Conservation (phyloP, 1,140 invertebrate genomes). For the Lepidurus packardi region DNA sequence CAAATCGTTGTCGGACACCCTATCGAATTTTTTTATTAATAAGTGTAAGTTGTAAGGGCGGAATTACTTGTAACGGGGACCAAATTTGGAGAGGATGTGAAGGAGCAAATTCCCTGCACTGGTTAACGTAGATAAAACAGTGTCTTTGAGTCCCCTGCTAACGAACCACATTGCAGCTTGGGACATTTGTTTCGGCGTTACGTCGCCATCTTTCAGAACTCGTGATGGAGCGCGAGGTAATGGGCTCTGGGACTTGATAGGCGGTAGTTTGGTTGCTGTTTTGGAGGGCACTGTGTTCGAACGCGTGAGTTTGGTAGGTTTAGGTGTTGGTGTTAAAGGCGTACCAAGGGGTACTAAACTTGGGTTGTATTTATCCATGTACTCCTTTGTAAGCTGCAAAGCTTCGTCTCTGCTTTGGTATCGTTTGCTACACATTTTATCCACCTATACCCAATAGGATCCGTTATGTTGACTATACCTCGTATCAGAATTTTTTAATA, state of each 20-base stretch:
- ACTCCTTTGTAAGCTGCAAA: neutral
- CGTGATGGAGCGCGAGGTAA: neutral
- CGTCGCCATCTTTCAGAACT: neutral
- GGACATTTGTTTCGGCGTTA: neutral
- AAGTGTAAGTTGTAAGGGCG: neutral
- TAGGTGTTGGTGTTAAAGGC: neutral
- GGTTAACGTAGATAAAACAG: neutral
- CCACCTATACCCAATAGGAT: neutral
- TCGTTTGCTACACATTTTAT: conserved; percentile 12
- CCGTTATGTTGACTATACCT: too few species aligned
- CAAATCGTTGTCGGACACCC: neutral
- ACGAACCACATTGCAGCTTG: conserved; percentile 12
- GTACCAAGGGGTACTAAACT: neutral
- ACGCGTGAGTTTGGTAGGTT: neutral
- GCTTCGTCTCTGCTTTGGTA: conserved; percentile 4
- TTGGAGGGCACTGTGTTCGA: neutral
- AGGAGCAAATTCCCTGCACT: neutral
- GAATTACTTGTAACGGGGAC: neutral
- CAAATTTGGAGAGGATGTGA: neutral
- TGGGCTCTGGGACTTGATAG: neutral
- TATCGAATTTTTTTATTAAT: neutral
- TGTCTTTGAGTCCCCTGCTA: neutral
- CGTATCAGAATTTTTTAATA: neutral
- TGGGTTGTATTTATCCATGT: conserved; percentile 10
- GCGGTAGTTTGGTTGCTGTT: neutral